phyloP scores from a whole-genome alignment of 2,888 invertebrate species.

The Acanthosepion lycidas region DNA sequence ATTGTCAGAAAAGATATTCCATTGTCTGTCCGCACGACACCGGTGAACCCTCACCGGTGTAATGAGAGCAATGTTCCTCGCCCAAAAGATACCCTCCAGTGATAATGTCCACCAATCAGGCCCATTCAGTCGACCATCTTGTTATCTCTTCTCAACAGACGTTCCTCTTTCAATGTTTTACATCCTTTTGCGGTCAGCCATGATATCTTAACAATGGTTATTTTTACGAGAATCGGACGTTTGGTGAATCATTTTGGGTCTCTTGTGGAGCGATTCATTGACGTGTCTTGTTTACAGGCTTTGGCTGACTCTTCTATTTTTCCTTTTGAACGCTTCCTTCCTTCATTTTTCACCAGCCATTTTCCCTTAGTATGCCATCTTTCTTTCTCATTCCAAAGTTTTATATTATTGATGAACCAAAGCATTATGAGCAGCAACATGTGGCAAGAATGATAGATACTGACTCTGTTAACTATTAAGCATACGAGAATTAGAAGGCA shows the following conservation, averaged over 20 bases:
- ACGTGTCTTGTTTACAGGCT: not conserved
- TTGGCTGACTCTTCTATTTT: not conserved
- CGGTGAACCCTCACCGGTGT: not conserved
- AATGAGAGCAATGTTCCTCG: not conserved
- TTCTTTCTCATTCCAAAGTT: not conserved
- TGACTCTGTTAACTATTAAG: too few relatives aligned
- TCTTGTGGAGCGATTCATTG: not conserved
- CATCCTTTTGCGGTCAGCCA: not conserved
- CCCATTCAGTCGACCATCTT: not conserved
- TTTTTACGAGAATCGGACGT: not conserved
- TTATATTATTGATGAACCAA: too few relatives aligned
- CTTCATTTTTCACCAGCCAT: not conserved
- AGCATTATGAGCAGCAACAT: too few relatives aligned
- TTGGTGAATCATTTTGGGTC: not conserved
- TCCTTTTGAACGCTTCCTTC: not conserved
- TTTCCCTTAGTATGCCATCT: not conserved
- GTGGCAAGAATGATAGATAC: too few relatives aligned
- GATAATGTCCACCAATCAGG: constrained; percentile 13
- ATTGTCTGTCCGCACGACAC: constrained; percentile 33
- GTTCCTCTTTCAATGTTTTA: not conserved
- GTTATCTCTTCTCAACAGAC: not conserved
- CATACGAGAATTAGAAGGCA: too few relatives aligned
- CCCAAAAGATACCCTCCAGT: not conserved
- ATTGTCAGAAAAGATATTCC: not conserved
- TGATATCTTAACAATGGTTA: not conserved